Percentiles rank a stretch among this genome's conserved stretches.
These are phyloP conservation scores for Idaea dimidiata DNA, from an alignment of 2,888 invertebrate species.

Conservation along the genomic window DNA sequence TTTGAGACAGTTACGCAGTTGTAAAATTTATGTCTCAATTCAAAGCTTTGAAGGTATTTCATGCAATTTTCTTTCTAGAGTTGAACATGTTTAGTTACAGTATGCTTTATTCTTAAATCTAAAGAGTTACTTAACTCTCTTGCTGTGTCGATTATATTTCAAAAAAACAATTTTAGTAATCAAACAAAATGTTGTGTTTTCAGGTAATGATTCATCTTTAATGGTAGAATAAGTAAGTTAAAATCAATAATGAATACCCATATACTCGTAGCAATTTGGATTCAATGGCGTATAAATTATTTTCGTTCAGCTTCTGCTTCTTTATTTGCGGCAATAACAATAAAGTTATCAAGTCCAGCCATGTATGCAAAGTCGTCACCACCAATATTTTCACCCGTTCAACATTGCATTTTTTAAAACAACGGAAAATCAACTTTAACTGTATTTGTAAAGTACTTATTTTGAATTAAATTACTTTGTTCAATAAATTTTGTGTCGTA, in stretches of 20 bases:
- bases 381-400: constrained; percentile 48
- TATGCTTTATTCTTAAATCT: not conserved
- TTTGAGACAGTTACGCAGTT: not conserved
- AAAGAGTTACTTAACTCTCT: not conserved
- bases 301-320: constrained; percentile 15
- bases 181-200: not conserved
- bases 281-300: not conserved
- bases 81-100: too few species aligned
- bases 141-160: not conserved
- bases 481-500: constrained; percentile 33
- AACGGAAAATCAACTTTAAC: constrained; percentile 50
- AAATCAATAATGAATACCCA: not conserved
- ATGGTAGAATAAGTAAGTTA: not conserved
- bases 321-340: constrained; percentile 45
- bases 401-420: constrained; percentile 36
- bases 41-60: not conserved
- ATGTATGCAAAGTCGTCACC: constrained; percentile 46
- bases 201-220: not conserved
- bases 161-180: not conserved
- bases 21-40: not conserved
- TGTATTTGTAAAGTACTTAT: constrained; percentile 39
- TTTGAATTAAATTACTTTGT: constrained; percentile 38
- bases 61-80: not conserved
- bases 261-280: not conserved
- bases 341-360: constrained; percentile 55